Base-by-base conservation (phyloP, 2,888 invertebrate species). In the Rapana venosa region DNA sequence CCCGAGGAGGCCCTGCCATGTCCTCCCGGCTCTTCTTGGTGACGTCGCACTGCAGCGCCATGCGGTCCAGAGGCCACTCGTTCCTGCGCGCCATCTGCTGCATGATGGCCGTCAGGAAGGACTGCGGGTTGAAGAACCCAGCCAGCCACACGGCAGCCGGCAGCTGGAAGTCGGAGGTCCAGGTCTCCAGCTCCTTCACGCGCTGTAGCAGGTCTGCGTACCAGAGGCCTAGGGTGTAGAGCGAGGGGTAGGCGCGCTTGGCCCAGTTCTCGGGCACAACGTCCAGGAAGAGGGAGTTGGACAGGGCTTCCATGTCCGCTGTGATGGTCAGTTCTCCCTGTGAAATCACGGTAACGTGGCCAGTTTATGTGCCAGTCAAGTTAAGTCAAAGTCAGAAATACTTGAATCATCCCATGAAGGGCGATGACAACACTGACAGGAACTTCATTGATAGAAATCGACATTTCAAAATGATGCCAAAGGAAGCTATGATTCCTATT, bases 71-170 rank as follows among this genome's bases (percentile, higher is more conserved):
- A 0, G 99, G 99, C 94, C 99, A 97, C 96, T 99, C 99, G 96
- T 98, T 98, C 95, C 98, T 97, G 61, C 99, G 97, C 0, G 99
- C 99, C 61, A 66, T 26, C 66, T 98, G 98, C 96, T 99, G 99
- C 99, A 99, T 99, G 94, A 99, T 99, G 87, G 99, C 99, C 0
- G 99, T 99, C 90, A 99, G 96, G 94, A 99, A 97, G 74, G 98
- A 98, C 96, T 99, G 99, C 0, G 99, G 99, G 96, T 99, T 99
- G 97, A 99, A 99, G 96, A 99, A 98, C 26, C 99, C 99, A 26
- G 98, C 98, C 91, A 99, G 96, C 99, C 99, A 99, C 30, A 99
- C 98, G 1, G 98, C 97, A 0, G 98, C 97, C 70, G 99, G 98
- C 90, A 22, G 22, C 92, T 95, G 96, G 95, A 99, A 99, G 96